Evolutionary conservation across 53 echinoderm and acorn worm species (phyloP).

Genomic region (Holothuria leucospilota): DNA sequence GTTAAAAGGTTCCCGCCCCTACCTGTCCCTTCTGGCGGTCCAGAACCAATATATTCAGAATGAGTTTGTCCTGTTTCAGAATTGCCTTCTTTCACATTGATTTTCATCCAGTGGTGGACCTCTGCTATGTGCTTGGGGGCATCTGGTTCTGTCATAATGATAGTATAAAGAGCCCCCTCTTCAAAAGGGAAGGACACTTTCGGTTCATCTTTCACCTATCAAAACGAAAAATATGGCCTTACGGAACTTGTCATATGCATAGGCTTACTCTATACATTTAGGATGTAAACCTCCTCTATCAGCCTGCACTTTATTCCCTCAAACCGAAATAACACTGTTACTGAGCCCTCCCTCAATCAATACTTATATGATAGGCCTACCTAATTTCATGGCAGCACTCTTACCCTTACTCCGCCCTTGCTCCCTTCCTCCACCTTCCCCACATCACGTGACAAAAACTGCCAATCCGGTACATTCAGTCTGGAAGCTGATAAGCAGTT

Average conservation of each 20-base stretch:
- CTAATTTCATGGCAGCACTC: no score
- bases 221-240: neutral
- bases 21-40: constrained; percentile 90
- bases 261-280: no score
- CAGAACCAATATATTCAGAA: constrained; percentile 85
- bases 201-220: constrained; percentile 83
- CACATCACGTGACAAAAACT: no score
- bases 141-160: constrained; percentile 95
- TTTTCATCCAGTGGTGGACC: constrained; percentile 85
- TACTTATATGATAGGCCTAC: neutral
- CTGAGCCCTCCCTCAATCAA: neutral
- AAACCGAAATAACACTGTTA: neutral
- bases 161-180: constrained; percentile 80
- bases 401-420: no score
- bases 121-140: constrained; percentile 50
- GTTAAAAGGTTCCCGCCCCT: no score
- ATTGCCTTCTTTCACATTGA: constrained; percentile 74
- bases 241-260: no score
- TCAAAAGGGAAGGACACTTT: constrained; percentile 76
- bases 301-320: neutral
- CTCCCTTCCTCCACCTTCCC: no score
- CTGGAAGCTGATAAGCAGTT: no score
- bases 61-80: constrained; percentile 65
- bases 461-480: no score
- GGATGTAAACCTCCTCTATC: neutral